Evolutionary conservation across 1,140 invertebrate genomes (phyloP).

Genomic region (Eupeodes corollae): DNA sequence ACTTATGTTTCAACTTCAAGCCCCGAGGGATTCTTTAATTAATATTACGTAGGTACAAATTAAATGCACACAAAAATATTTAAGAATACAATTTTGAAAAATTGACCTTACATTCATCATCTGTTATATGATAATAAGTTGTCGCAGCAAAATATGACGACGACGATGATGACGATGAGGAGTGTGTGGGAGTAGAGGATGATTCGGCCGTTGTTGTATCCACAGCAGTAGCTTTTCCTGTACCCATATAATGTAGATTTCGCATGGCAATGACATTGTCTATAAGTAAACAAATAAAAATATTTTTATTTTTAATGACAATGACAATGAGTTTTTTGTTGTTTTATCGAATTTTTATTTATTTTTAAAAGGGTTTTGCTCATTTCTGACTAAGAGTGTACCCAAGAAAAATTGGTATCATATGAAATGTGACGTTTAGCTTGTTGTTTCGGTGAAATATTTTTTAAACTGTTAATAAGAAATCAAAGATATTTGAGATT

Average conservation of each 20-base stretch:
- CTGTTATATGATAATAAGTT: slow-evolving; percentile 33
- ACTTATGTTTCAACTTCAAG: no score
- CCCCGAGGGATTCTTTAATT: no score
- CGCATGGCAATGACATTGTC: slow-evolving; percentile 34
- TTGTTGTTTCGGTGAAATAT: no score
- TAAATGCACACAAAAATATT: no score
- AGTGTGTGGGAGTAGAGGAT: slow-evolving; percentile 14
- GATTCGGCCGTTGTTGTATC: slow-evolving; percentile 18
- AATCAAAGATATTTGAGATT: no score
- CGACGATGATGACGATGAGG: not conserved
- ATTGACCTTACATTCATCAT: slow-evolving; percentile 33
- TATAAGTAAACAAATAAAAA: slow-evolving; percentile 25
- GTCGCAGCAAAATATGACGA: slow-evolving; percentile 30
- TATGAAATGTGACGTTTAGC: no score
- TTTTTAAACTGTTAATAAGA: no score
- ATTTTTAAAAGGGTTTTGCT: no score
- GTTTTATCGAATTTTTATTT: no score
- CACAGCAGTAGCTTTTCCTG: slow-evolving; percentile 13
- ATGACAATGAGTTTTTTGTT: slow-evolving; percentile 26
- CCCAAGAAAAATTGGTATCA: no score
- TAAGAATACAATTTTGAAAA: not conserved
- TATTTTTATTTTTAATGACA: slow-evolving; percentile 7
- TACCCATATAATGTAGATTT: slow-evolving; percentile 30
- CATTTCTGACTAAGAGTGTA: no score
- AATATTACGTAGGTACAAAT: no score